Evolutionary conservation across 2,888 invertebrate genomes (phyloP), one percentile per base, ranked within the genome.

Genomic region (Choreutis nemorana): DNA sequence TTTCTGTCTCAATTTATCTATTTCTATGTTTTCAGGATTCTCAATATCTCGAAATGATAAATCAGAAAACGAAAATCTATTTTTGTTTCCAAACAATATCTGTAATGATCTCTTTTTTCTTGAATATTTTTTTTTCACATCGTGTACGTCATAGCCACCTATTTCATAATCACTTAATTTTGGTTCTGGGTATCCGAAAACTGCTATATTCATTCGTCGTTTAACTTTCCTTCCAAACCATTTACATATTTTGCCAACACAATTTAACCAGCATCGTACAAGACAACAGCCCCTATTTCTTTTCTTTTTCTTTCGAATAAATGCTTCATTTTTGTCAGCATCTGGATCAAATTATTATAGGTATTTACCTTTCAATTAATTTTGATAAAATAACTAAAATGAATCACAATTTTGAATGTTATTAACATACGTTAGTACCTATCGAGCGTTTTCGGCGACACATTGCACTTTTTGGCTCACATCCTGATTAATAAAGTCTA

Each of bases 21-120:
- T 33, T 15, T 36, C 31, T 13, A 41, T 22, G 3, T 45, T 48
- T n/a, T 49, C 39, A 3, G 53, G 36, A 18, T 50, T 21, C 32
- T 50, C 40, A 28, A 53, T 37, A 33, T 50, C 45, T 35, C 43
- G 42, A 14, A 47, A 33, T n/a, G n/a, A n/a, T n/a, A n/a, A n/a
- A n/a, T n/a, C n/a, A n/a, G n/a, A n/a, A n/a, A n/a, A n/a, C n/a
- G n/a, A n/a, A n/a, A n/a, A n/a, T n/a, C n/a, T n/a, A n/a, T n/a
- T n/a, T n/a, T n/a, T 18, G 18, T 8, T 18, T 18, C 8, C 18
- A 8, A 18, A 5, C 18, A 6, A 18, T 18, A 5, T 18, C 18
- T 18, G 18, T 18, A 23, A 23, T 23, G n/a, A 9, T n/a, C 9
- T 9, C 5, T n/a, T n/a, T 23, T 9, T n/a, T 23, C n/a, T 6